Evolutionary conservation across 2,113 vertebrate species (phyloP).

Genomic region (Corvus moneduloides): DNA sequence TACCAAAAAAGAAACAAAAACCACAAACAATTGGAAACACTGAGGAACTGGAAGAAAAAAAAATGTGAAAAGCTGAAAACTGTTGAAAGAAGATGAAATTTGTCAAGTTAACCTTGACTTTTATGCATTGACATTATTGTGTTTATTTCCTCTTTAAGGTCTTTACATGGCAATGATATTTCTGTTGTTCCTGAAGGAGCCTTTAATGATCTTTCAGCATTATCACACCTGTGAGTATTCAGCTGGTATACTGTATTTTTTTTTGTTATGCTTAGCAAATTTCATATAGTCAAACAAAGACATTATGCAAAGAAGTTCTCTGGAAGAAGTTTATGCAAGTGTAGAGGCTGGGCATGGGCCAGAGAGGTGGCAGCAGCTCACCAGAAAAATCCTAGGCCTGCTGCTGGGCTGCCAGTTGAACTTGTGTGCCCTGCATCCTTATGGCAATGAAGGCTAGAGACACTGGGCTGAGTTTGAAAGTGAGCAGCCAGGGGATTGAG

Average conservation of each 20-base stretch:
- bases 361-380: neutral
- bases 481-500: neutral
- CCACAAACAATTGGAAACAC: neutral
- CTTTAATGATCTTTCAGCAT: slow-evolving; percentile 91
- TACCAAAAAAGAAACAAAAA: neutral
- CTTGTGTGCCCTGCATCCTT: neutral
- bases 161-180: slow-evolving; percentile 97
- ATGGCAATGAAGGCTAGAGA: neutral
- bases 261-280: neutral
- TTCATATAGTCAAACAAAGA: neutral
- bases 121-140: neutral
- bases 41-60: neutral
- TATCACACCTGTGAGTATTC: slow-evolving; percentile 94
- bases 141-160: slow-evolving; percentile 72
- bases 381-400: neutral
- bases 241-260: neutral
- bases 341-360: neutral
- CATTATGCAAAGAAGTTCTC: neutral
- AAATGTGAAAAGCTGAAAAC: neutral
- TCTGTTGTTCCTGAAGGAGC: slow-evolving; percentile 94
- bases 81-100: neutral
- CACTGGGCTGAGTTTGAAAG: neutral
- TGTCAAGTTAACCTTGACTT: neutral
- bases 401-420: neutral
- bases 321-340: neutral